Evolutionary conservation across 2,888 invertebrate genomes (phyloP).

Genomic region (Eilema depressum): DNA sequence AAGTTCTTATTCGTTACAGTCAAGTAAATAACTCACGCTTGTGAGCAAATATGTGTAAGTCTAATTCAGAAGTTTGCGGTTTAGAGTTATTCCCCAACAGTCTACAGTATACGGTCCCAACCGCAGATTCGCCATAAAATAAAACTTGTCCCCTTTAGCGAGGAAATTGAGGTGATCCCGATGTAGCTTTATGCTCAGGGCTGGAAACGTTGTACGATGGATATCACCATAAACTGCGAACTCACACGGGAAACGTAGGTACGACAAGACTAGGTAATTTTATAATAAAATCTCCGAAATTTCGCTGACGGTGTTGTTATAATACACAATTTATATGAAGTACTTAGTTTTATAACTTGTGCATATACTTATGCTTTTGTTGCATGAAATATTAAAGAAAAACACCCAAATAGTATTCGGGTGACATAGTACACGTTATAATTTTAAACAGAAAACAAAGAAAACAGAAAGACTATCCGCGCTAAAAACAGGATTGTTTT

Average conservation of each 20-base stretch:
- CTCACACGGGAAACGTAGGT: neutral
- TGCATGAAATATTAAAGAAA: too few species aligned
- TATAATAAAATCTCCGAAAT: neutral
- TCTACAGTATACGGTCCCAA: neutral
- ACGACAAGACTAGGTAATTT: too few species aligned
- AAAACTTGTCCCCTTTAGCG: neutral
- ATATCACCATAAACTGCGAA: neutral
- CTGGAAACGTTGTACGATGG: neutral
- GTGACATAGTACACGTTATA: too few species aligned
- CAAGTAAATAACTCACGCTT: neutral
- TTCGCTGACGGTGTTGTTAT: neutral
- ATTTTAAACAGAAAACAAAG: neutral
- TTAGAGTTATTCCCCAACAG: neutral
- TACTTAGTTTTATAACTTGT: too few species aligned
- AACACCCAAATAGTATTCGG: too few species aligned
- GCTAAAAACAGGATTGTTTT: too few species aligned
- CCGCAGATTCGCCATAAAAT: neutral
- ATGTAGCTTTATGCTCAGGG: neutral
- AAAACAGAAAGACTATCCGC: too few species aligned
- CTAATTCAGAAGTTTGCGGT: neutral
- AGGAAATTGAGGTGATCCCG: neutral
- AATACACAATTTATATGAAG: too few species aligned
- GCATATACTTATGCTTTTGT: too few species aligned
- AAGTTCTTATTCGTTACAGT: neutral
- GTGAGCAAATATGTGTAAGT: neutral